phyloP scores from a whole-genome alignment of 2,113 vertebrate species.

The Menura novaehollandiae region DNA sequence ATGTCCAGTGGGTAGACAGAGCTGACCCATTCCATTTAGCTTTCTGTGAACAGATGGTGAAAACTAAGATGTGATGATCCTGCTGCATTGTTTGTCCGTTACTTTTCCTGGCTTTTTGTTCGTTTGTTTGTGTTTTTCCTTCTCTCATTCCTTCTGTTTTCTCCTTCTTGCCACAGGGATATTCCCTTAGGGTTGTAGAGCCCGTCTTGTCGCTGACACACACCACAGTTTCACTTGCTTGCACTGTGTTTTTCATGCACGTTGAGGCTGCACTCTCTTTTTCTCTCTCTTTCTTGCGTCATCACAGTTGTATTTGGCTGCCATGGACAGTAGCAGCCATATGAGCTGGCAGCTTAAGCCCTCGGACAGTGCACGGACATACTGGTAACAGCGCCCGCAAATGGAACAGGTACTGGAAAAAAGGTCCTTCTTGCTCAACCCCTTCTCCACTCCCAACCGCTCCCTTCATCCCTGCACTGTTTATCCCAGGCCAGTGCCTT shows the following conservation, averaged over 20 bases:
- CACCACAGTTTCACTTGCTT: conserved; percentile 68
- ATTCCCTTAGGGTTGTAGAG: conserved; percentile 27
- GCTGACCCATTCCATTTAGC: not conserved
- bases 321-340: conserved; percentile 91
- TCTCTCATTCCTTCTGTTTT: conserved; percentile 48
- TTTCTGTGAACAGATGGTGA: conserved; percentile 36
- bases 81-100: conserved; percentile 49
- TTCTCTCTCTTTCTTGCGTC: conserved; percentile 79
- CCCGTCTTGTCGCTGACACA: conserved; percentile 39
- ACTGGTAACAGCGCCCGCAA: conserved; percentile 86
- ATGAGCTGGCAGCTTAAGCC: conserved; percentile 95
- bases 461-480: conserved; percentile 65
- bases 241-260: conserved; percentile 78
- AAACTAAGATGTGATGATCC: conserved; percentile 22
- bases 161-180: conserved; percentile 17
- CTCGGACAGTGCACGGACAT: conserved; percentile 89
- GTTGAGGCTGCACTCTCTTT: conserved; percentile 80
- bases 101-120: conserved; percentile 65
- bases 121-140: conserved; percentile 22
- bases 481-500: conserved; percentile 59
- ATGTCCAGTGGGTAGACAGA: not conserved
- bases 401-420: conserved; percentile 87
- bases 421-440: conserved; percentile 70
- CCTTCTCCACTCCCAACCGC: conserved; percentile 44
- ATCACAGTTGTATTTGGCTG: conserved; percentile 94